Percentiles rank a stretch among this genome's conserved stretches.
phyloP scores from a whole-genome alignment of 2,113 vertebrate genomes.

The Uropsilus gracilis region DNA sequence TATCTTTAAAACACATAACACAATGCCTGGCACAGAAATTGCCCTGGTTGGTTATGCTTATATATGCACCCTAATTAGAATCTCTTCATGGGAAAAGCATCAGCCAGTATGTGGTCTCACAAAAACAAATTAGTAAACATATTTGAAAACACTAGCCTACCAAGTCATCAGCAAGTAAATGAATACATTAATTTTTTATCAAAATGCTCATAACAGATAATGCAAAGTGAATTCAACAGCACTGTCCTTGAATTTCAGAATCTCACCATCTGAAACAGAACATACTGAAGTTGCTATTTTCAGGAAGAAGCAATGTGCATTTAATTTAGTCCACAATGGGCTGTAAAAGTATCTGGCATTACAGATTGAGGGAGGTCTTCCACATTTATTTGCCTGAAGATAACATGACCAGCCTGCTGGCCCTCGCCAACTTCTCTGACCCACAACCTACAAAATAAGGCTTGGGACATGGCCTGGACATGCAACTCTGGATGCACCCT shows the following conservation, averaged over 20 bases:
- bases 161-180: background rate
- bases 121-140: background rate
- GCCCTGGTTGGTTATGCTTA: background rate
- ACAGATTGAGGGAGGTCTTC: slow-evolving; percentile 65
- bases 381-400: slow-evolving; percentile 68
- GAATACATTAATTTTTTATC: background rate
- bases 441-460: slow-evolving; percentile 75
- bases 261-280: background rate
- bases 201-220: background rate
- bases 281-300: background rate
- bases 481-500: slow-evolving; percentile 71
- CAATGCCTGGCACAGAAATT: background rate
- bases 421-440: slow-evolving; percentile 57
- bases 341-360: slow-evolving; percentile 56
- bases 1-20: background rate
- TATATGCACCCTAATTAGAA: background rate
- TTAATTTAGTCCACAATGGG: background rate
- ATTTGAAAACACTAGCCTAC: background rate
- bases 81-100: slow-evolving; percentile 17
- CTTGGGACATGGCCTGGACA: no score
- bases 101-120: background rate
- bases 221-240: background rate
- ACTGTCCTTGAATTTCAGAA: background rate
- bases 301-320: background rate
- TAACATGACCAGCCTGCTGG: slow-evolving; percentile 66